Evolutionary conservation across 1,140 invertebrate species (phyloP).

Genomic region (Pinna nobilis): DNA sequence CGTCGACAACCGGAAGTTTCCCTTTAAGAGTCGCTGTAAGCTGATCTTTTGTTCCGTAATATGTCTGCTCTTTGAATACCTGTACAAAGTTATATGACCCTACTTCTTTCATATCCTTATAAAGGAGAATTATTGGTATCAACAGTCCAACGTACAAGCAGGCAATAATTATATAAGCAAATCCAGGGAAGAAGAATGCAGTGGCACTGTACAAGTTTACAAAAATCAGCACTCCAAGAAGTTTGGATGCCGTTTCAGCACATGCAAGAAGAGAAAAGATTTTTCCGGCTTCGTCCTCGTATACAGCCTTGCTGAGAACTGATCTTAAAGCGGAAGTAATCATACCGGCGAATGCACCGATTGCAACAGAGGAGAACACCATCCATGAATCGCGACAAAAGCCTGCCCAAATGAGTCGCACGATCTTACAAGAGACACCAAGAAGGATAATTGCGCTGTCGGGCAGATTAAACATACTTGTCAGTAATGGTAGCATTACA

Average conservation of each 20-base stretch:
- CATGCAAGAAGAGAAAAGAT: constrained; percentile 68
- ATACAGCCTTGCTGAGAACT: constrained; percentile 66
- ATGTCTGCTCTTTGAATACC: constrained; percentile 34
- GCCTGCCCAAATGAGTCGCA: constrained; percentile 63
- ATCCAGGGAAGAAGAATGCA: constrained; percentile 60
- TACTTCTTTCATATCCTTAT: constrained; percentile 46
- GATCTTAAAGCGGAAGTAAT: constrained; percentile 67
- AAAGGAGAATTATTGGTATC: constrained; percentile 49
- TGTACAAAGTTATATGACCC: constrained; percentile 50
- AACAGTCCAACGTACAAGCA: constrained; percentile 56
- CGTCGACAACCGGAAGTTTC: constrained; percentile 41
- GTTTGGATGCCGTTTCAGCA: constrained; percentile 68
- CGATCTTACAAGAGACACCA: constrained; percentile 66
- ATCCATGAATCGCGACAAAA: constrained; percentile 69
- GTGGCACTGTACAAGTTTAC: constrained; percentile 68
- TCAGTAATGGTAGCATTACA: constrained; percentile 67
- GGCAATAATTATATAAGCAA: constrained; percentile 65
- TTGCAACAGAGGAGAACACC: constrained; percentile 66
- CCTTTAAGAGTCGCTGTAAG: neutral
- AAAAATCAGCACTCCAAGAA: constrained; percentile 70
- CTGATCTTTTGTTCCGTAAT: constrained; percentile 33
- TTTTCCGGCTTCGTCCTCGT: constrained; percentile 66
- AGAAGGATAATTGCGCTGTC: constrained; percentile 66
- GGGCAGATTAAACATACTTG: constrained; percentile 50
- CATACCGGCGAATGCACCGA: constrained; percentile 65